Base-by-base conservation (phyloP, 2,888 invertebrate genomes). In the Eristalis intricaria region DNA sequence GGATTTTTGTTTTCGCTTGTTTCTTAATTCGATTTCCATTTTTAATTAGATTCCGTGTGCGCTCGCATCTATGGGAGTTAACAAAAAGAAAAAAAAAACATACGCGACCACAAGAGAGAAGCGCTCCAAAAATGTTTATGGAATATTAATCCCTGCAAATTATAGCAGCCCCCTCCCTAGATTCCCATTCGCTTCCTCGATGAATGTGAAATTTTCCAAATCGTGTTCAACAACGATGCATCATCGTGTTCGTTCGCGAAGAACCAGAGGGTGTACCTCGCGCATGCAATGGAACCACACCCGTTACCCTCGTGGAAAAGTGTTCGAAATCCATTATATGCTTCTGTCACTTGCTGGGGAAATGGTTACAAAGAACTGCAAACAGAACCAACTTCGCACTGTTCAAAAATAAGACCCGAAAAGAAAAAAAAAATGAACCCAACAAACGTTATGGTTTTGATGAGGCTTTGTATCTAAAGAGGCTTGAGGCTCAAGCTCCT, bases 301-400 rank as follows among this genome's bases (percentile, higher is more conserved):
- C 43, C 22, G 7, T 65, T 43, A 35, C 58, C 29, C 22, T n/a
- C 23, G 66, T 80, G 70, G 29, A 58, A 77, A 23, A 79, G 56
- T n/a, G n/a, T 8, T 26, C 32, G 8, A 85, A 81, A 82, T 75
- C 66, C 82, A 82, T 86, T 86, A 77, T 15, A 13, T 85, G 38
- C 77, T 82, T 82, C 85, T 86, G 82, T 86, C 78, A 78, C 74
- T 65, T 65, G 81, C 43, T 19, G 38, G 56, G 56, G 40, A 76
- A 74, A 81, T 65, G 65, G 71, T 38, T 32, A 70, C 38, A 65
- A 81, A 50, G 29, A 50, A 73, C 63, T 35, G 10, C 0, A 29
- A 32, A 32, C 40, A 32, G n/a, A 43, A 29, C 68, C 35, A 85
- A 82, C 70, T 82, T 77, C 35, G 65, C 69, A 64, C 26, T 32